A percentile compares a stretch with the other conserved stretches of the same genome.
Conservation (phyloP, 2,888 invertebrate genomes). For the Diplolepis rosae region DNA sequence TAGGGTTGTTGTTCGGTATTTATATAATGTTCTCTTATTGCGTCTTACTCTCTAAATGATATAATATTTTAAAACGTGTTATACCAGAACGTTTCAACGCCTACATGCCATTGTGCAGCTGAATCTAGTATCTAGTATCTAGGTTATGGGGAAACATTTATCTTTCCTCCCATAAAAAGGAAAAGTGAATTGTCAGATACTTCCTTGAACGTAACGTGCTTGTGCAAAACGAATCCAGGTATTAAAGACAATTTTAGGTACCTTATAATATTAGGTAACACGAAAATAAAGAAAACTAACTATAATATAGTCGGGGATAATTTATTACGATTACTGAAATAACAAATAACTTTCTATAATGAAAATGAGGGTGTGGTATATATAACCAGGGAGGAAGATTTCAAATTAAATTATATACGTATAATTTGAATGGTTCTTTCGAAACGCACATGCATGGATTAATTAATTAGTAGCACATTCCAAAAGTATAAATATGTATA, state of each 20-base stretch:
- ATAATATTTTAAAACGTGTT: not conserved
- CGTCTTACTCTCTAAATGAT: not conserved
- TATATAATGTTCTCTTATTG: not conserved
- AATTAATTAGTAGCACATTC: no score
- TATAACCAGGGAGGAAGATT: no score
- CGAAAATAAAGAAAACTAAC: not conserved
- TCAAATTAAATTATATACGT: not conserved
- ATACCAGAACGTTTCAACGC: not conserved
- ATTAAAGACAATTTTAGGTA: not conserved
- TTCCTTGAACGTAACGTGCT: not conserved
- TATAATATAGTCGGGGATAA: no score
- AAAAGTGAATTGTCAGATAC: not conserved
- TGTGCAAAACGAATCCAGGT: not conserved
- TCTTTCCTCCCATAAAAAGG: not conserved
- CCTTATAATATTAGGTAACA: not conserved
- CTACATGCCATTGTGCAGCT: constrained; percentile 3
- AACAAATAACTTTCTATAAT: no score
- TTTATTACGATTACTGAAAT: no score
- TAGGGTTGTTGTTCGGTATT: not conserved
- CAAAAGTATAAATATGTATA: no score
- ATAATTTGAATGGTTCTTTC: not conserved
- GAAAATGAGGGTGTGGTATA: no score
- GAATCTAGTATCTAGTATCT: not conserved
- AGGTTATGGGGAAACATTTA: not conserved
- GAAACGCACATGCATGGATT: no score